phyloP scores from a whole-genome alignment of 2,113 vertebrate genomes.

The Bothrops jararaca region DNA sequence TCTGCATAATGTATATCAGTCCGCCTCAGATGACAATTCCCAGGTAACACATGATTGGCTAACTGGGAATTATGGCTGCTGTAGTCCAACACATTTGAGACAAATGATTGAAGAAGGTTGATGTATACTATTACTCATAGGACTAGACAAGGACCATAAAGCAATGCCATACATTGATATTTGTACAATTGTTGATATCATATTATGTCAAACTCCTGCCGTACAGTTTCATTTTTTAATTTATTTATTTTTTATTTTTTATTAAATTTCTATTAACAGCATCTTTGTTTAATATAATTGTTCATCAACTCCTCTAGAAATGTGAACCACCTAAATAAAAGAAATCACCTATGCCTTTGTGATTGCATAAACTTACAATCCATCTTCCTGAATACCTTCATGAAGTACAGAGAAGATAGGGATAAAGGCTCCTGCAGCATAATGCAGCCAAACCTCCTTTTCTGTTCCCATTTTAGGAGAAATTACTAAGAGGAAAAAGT shows the following conservation, averaged over 20 bases:
- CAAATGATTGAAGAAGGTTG: background rate
- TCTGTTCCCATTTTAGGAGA: background rate
- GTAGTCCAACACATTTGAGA: background rate
- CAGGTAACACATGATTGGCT: background rate
- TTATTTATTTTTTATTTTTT: no score
- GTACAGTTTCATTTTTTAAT: background rate
- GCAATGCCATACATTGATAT: background rate
- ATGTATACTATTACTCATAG: background rate
- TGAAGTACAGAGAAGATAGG: background rate
- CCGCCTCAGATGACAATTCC: background rate
- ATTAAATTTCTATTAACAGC: no score
- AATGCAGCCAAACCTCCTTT: background rate
- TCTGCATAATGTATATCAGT: background rate
- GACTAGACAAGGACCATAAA: background rate
- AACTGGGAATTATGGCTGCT: background rate
- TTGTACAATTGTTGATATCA: background rate
- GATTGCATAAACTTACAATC: background rate
- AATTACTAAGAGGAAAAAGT: background rate
- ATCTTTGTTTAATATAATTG: background rate
- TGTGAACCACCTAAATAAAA: background rate
- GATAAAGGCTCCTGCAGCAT: background rate
- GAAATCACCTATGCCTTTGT: background rate
- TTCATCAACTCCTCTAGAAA: background rate
- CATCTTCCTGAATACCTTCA: background rate
- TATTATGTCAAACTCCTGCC: background rate